Evolutionary conservation across 2,113 vertebrate genomes (phyloP).

Genomic region (Sapajus apella): DNA sequence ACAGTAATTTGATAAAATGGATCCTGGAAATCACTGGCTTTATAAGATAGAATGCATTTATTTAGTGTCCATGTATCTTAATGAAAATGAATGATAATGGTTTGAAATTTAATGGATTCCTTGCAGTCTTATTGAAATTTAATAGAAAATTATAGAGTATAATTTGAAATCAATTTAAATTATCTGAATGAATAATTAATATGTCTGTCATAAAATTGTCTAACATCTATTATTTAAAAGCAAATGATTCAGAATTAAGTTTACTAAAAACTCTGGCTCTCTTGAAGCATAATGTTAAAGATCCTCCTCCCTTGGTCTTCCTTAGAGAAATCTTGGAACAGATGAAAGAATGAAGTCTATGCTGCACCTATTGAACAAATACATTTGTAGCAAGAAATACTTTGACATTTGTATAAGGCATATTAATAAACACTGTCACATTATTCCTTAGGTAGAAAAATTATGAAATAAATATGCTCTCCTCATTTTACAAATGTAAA

Average conservation of each 20-base stretch:
- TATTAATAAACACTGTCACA: not conserved
- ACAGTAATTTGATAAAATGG: conserved; percentile 67
- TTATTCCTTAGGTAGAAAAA: not conserved
- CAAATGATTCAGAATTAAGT: conserved; percentile 48
- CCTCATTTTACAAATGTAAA: not conserved
- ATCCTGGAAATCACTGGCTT: conserved; percentile 70
- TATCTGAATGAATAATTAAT: conserved; percentile 86
- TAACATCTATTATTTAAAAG: conserved; percentile 76
- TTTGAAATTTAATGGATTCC: conserved; percentile 81
- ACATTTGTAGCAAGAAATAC: not conserved
- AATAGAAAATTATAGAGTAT: conserved; percentile 83
- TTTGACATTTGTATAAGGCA: not conserved
- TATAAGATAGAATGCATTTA: conserved; percentile 50
- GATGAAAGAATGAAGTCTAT: not conserved
- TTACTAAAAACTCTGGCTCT: conserved; percentile 27
- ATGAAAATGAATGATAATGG: conserved; percentile 83
- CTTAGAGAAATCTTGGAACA: not conserved
- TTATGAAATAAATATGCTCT: not conserved
- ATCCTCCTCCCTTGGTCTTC: not conserved
- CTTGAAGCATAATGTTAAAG: not conserved
- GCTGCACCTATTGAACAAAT: not conserved
- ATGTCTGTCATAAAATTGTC: conserved; percentile 68
- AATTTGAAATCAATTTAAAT: conserved; percentile 85
- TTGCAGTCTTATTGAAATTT: conserved; percentile 75
- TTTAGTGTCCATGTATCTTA: conserved; percentile 61